Conservation (phyloP, 64 coral and sea anemone species). For the Cladopsammia gracilis region DNA sequence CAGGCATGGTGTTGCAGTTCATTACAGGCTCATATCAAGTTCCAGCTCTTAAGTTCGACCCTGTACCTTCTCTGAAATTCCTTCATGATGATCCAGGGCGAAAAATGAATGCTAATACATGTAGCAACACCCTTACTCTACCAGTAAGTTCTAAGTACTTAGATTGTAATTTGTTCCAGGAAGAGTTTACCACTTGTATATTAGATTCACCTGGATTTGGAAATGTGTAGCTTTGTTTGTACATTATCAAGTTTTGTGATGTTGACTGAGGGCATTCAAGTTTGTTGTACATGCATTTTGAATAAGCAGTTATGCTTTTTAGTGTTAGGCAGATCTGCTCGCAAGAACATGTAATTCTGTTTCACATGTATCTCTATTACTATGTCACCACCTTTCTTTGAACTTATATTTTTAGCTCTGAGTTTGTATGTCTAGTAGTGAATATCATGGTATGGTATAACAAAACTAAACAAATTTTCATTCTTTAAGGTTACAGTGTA, state of each 20-base stretch:
- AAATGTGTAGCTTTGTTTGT: constrained; percentile 44
- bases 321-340: constrained; percentile 6
- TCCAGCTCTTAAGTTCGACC: constrained; percentile 61
- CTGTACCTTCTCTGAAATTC: constrained; percentile 49
- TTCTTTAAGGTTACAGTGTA: no score
- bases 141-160: constrained; percentile 32
- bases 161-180: constrained; percentile 58
- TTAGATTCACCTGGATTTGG: constrained; percentile 72
- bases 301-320: constrained; percentile 29
- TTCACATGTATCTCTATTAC: no score
- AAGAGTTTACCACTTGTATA: constrained; percentile 69
- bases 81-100: constrained; percentile 41
- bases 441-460: constrained; percentile 14
- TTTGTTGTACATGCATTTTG: constrained; percentile 22
- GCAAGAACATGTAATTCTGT: neutral
- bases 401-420: neutral
- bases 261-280: constrained; percentile 2
- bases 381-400: neutral
- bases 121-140: constrained; percentile 50
- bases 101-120: constrained; percentile 73
- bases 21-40: no score
- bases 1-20: constrained; percentile 42
- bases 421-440: neutral
- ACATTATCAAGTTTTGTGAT: constrained; percentile 1
- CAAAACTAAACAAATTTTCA: constrained; percentile 8